phyloP scores from a whole-genome alignment of 2,797 vertebrate species.

The Psittacula derbiana region DNA sequence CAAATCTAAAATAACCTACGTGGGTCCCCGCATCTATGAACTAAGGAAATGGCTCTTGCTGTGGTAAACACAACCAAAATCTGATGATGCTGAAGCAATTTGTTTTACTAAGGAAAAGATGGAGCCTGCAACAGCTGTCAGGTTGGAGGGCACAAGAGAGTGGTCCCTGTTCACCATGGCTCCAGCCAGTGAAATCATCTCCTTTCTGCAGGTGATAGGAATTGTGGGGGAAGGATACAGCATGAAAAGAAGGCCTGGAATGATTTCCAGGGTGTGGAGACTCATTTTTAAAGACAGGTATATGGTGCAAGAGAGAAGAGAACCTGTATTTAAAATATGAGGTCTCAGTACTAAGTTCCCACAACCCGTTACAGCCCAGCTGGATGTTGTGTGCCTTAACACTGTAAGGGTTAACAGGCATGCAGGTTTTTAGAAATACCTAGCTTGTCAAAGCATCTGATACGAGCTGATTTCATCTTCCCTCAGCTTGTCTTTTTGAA shows the following conservation, averaged over 20 bases:
- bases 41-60: not conserved
- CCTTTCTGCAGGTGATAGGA: not conserved
- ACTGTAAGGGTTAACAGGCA: not conserved
- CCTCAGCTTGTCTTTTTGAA: not conserved
- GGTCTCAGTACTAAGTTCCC: not conserved
- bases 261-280: not conserved
- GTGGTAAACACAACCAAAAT: not conserved
- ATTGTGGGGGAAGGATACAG: not conserved
- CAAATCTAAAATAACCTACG: not conserved
- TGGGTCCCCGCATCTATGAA: not conserved
- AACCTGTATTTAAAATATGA: not conserved
- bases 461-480: not conserved
- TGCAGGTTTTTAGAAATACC: not conserved
- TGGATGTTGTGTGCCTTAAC: not conserved
- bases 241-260: fast-evolving
- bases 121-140: fast-evolving
- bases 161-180: not conserved
- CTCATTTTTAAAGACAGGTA: not conserved
- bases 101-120: not conserved
- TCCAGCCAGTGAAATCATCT: not conserved
- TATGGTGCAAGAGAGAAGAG: not conserved
- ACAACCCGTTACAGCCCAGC: not conserved
- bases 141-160: not conserved
- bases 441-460: not conserved
- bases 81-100: not conserved